Evolutionary conservation across 35 echinoderm and acorn worm species (phyloP), one percentile per base, ranked within the genome.

Genomic region (Heliocidaris erythrogramma): DNA sequence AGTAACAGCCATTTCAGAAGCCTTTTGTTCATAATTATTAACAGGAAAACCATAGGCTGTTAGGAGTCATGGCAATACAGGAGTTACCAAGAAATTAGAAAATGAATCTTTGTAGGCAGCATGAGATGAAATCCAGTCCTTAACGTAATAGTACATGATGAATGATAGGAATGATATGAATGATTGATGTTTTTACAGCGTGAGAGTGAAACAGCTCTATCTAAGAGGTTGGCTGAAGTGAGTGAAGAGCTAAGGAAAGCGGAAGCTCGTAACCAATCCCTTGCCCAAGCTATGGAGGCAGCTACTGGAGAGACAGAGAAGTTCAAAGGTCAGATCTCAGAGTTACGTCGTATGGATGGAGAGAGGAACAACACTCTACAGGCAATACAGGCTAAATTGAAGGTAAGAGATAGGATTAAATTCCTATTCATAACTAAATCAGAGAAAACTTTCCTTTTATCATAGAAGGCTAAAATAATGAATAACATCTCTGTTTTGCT

Each of bases 221-320:
- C 96, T 47, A 97, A 96, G 61, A 94, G 97, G n/a, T 97, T 99
- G 17, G 86, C 84, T 13, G 97, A 99, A 93, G 96, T 99, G 60
- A 95, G 94, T 30, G 97, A 97, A 59, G 97, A 97, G 30, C 95
- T 97, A 4, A 93, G 96, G n/a, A 96, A 96, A 69, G 85, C 97
- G 0, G 98, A 99, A 30, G 94, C 95, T 35, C 94, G 92, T 85
- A 89, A 95, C 47, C 78, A 85, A 29, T 94, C 88, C n/a, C 84
- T 97, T 48, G 85, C 90, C 8, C 78, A 84, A 42, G 98, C 97
- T 17, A 65, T 95, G 93, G 97, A 97, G 27, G 31, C 93, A 11
- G 49, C 94, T 13, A 94, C 93, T 18, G 90, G 95, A 49, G 97
- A 99, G 59, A 85, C 60, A 14, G 94, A 96, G 0, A 85, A 94